Evolutionary conservation across 2,797 vertebrate species (phyloP).

Genomic region (Melanotaenia boesemani): DNA sequence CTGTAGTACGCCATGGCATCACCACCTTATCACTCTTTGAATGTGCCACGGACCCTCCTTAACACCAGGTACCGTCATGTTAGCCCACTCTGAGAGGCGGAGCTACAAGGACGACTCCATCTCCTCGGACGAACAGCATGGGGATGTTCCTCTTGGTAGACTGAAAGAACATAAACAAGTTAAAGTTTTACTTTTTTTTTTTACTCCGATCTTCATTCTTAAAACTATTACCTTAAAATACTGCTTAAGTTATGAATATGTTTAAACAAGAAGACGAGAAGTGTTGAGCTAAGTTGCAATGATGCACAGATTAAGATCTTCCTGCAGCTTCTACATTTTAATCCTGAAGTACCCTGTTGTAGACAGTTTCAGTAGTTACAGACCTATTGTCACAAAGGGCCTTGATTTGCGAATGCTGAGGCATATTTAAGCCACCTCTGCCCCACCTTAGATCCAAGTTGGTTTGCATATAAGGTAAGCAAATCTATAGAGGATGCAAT

Average conservation of each 20-base stretch:
- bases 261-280: neutral
- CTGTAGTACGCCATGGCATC: neutral
- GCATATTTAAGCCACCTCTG: no score
- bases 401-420: no score
- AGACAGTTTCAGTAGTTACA: no score
- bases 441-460: no score
- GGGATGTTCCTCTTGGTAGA: constrained; percentile 99
- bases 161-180: constrained; percentile 69
- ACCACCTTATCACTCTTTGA: neutral
- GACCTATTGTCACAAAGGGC: no score
- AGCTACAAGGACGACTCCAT: constrained; percentile 97
- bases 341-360: no score
- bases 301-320: no score
- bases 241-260: neutral
- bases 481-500: no score
- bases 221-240: neutral
- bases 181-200: neutral
- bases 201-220: neutral
- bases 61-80: constrained; percentile 28
- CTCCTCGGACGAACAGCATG: constrained; percentile 98
- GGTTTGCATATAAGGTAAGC: no score
- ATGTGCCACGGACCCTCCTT: neutral
- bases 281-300: neutral
- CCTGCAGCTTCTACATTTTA: no score
- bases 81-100: constrained; percentile 94